Conservation (phyloP, 2,797 vertebrate genomes). For the Mastacembelus armatus region DNA sequence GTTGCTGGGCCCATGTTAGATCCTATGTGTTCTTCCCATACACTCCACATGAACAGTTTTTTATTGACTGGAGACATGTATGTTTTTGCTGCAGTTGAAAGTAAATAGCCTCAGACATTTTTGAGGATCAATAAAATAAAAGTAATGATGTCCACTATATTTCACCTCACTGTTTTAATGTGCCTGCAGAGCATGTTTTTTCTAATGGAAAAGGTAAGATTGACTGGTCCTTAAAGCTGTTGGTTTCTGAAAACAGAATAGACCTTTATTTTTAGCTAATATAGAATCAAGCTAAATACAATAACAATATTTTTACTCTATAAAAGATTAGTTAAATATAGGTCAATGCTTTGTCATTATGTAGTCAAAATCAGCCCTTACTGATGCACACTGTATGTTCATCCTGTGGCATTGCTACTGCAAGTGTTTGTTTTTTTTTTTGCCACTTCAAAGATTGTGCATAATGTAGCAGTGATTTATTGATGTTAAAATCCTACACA, state of each 20-base stretch:
- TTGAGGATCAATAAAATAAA: slow-evolving; percentile 1
- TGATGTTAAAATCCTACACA: slow-evolving; percentile 4
- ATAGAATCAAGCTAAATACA: background rate
- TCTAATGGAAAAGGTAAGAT: background rate
- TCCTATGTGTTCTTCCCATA: too few species aligned
- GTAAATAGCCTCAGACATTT: background rate
- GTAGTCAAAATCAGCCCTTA: slow-evolving; percentile 11
- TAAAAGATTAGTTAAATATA: background rate
- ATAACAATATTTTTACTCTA: background rate
- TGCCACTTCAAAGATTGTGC: too few species aligned
- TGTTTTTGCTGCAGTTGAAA: background rate
- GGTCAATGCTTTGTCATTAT: background rate
- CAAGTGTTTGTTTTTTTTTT: too few species aligned
- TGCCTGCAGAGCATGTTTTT: background rate
- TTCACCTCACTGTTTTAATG: background rate
- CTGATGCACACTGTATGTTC: background rate
- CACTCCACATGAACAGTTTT: background rate
- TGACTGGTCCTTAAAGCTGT: too few species aligned
- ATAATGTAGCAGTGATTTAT: background rate
- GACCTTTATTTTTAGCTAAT: too few species aligned
- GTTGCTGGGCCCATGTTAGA: background rate
- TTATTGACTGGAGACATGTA: background rate
- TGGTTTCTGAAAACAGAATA: too few species aligned
- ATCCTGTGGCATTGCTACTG: background rate
- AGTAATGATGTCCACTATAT: background rate